Percentiles rank a stretch among this genome's conserved stretches.
Evolutionary conservation across 1,140 invertebrate genomes (phyloP).

Genomic region (Brachionus angularis): DNA sequence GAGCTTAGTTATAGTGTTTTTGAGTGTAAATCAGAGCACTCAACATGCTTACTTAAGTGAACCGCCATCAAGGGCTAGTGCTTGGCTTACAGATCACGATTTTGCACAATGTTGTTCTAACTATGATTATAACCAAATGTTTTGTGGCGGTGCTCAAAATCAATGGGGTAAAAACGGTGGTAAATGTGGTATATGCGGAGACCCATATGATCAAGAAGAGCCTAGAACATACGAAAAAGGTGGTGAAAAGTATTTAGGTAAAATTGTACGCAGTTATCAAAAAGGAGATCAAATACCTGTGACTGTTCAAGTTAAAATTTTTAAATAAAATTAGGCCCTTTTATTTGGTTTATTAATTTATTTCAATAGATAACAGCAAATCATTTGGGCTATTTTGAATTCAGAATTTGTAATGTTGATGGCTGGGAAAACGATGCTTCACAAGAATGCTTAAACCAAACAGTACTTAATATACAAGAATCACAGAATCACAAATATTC

Average conservation of each 20-base stretch:
- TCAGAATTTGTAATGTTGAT: constrained; percentile 57
- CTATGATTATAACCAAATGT: constrained; percentile 43
- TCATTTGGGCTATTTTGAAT: constrained; percentile 50
- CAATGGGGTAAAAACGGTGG: constrained; percentile 48
- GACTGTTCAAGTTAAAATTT: neutral
- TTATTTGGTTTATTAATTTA: constrained; percentile 46
- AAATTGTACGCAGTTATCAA: constrained; percentile 50
- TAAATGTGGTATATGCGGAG: constrained; percentile 59
- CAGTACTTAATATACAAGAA: neutral
- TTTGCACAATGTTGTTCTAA: constrained; percentile 23
- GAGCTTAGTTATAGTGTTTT: neutral
- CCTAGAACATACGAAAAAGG: constrained; percentile 55
- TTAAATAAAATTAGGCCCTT: constrained; percentile 10
- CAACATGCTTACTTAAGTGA: constrained; percentile 28
- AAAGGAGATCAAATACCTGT: constrained; percentile 48
- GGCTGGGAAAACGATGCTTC: constrained; percentile 57
- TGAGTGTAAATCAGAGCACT: neutral
- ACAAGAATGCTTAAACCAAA: constrained; percentile 47
- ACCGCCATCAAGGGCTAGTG: constrained; percentile 34
- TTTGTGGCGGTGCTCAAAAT: constrained; percentile 25
- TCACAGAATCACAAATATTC: neutral
- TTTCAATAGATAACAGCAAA: constrained; percentile 50
- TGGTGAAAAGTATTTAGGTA: constrained; percentile 54
- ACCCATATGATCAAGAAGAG: constrained; percentile 48
- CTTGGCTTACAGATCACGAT: constrained; percentile 33